A percentile compares a stretch with the other conserved stretches of the same genome.
These are phyloP conservation scores for Vanessa atalanta DNA, from an alignment of 1,140 invertebrate species.

Conservation along the genomic window DNA sequence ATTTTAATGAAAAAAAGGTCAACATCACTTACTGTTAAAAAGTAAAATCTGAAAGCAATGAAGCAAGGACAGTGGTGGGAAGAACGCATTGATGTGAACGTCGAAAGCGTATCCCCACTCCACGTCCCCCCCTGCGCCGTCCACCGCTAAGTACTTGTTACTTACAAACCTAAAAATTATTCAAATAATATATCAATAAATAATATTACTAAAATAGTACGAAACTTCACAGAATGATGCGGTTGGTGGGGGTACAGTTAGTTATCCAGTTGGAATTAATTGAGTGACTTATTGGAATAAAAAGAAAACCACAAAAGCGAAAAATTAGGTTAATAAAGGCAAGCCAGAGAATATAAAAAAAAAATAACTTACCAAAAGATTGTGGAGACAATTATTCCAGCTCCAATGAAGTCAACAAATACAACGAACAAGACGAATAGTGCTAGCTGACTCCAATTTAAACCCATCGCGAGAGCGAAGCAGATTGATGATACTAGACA, in stretches of 20 bases:
- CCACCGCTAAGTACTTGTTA: slow-evolving; percentile 93
- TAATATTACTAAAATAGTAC: too few species aligned
- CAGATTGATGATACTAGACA: slow-evolving; percentile 92
- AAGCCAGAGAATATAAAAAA: background rate
- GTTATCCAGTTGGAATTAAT: too few species aligned
- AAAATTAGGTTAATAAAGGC: too few species aligned
- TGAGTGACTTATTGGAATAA: too few species aligned
- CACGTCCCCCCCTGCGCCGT: slow-evolving; percentile 87
- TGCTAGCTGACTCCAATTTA: slow-evolving; percentile 89
- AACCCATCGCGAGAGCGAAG: slow-evolving; percentile 90
- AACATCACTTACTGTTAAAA: slow-evolving; percentile 87
- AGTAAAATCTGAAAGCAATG: slow-evolving; percentile 96
- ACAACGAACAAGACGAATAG: slow-evolving; percentile 96
- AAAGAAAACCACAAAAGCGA: too few species aligned
- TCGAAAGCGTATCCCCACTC: slow-evolving; percentile 99
- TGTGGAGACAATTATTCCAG: slow-evolving; percentile 93
- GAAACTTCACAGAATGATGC: too few species aligned
- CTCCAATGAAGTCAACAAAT: slow-evolving; percentile 96
- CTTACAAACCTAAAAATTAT: slow-evolving; percentile 87
- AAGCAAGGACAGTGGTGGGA: slow-evolving; percentile 95
- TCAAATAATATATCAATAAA: background rate
- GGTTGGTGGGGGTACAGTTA: too few species aligned
- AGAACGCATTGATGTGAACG: slow-evolving; percentile 99
- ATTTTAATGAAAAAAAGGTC: background rate
- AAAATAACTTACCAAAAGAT: slow-evolving; percentile 88